Base-by-base conservation (phyloP, 2,888 invertebrate genomes). In the Synanthedon tipuliformis region DNA sequence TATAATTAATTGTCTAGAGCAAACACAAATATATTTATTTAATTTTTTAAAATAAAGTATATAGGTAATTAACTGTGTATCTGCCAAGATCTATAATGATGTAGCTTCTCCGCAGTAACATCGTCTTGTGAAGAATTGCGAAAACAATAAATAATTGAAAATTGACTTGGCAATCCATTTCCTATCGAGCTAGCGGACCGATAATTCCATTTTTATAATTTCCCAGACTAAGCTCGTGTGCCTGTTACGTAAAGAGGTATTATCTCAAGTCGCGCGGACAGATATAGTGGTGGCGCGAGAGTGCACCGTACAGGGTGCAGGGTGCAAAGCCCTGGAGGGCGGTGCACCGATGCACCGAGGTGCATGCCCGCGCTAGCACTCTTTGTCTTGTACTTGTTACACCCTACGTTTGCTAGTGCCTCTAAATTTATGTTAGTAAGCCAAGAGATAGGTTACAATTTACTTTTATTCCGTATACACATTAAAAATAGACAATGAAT, bases 311-410 rank as follows among this genome's bases (percentile, higher is more conserved):
- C 63, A 72, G 75, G 73, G 81, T 72, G 75, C 63, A 72, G 75
- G 73, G 81, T 72, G 75, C 78, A 77, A 74, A 67, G 73, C 66
- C 73, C 81, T 70, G 60, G 64, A 72, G 78, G 78, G 75, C 73
- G 71, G 63, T 27, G 50, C 50, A 16, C 64, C 76, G 69, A 64
- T 70, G 57, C 60, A 58, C 59, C 62, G 66, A 62, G 75, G 78
- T 79, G 65, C 70, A 70, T 76, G 79, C 64, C 78, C 79, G 67
- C 62, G 57, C 68, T 69, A 76, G 73, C 69, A 74, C 69, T 72
- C 76, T 78, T 81, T 82, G 80, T 82, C 71, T 71, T 57, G 55
- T 55, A 56, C 61, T 59, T 57, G 58, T 58, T 55, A 53, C 55
- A 60, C 56, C 66, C 61, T 56, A 57, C 59, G 61, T 59, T 61